Conservation (phyloP, 2,113 vertebrate genomes). For the Oreotrochilus melanogaster region DNA sequence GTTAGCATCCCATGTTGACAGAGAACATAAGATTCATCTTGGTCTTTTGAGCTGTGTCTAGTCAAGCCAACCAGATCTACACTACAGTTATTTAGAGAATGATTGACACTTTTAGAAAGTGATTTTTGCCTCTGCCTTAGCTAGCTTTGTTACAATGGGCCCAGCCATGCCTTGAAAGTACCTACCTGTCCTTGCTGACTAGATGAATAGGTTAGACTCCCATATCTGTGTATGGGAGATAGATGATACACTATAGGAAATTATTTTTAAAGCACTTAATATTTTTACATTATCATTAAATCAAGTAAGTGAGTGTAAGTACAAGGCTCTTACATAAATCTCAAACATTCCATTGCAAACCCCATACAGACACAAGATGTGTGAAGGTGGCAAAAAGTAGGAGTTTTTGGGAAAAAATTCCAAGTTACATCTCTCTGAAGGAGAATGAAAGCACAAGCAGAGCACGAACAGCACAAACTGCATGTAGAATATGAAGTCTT, state of each 20-base stretch:
- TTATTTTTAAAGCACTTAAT: background rate
- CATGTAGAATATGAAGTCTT: background rate
- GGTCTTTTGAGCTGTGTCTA: background rate
- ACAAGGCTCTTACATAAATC: background rate
- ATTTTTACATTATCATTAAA: background rate
- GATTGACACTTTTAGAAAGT: rapidly evolving
- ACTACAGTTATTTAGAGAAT: background rate
- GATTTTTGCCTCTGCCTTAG: background rate
- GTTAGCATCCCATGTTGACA: background rate
- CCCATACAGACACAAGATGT: background rate
- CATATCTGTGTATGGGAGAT: background rate
- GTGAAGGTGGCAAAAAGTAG: background rate
- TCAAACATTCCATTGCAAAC: background rate
- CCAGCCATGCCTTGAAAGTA: background rate
- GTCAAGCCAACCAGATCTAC: background rate
- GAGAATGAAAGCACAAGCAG: background rate
- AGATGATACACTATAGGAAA: background rate
- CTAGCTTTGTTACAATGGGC: background rate
- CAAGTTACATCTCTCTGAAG: background rate
- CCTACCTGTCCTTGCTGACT: background rate
- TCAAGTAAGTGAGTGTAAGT: background rate
- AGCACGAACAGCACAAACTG: background rate
- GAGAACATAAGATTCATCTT: background rate
- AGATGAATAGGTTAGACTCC: background rate
- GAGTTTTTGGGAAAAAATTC: rapidly evolving